Evolutionary conservation across 2,797 vertebrate genomes (phyloP).

Genomic region (Valencia hispanica): DNA sequence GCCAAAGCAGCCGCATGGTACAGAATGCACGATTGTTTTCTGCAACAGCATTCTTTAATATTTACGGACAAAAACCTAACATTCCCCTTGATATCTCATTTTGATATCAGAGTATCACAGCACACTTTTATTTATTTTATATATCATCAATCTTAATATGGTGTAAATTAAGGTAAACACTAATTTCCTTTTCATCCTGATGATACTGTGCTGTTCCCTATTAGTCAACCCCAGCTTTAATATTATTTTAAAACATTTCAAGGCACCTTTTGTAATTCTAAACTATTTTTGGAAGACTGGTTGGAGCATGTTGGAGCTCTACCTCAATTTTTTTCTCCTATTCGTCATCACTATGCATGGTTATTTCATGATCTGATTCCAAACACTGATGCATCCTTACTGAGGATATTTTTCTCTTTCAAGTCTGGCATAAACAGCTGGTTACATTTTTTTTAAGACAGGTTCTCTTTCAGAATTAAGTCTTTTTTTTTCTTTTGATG

Average conservation of each 20-base stretch:
- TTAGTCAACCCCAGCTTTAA: not conserved
- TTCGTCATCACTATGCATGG: not conserved
- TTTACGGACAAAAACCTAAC: not conserved
- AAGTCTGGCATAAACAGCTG: not conserved
- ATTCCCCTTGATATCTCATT: not conserved
- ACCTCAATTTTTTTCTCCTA: not conserved
- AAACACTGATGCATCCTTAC: too few species aligned
- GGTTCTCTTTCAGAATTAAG: not conserved
- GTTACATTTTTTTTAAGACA: not conserved
- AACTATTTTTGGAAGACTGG: not conserved
- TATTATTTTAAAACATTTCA: not conserved
- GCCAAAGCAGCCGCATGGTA: conserved; percentile 33
- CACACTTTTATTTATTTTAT: not conserved
- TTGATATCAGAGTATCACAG: not conserved
- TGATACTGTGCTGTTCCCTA: not conserved
- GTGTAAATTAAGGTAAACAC: not conserved
- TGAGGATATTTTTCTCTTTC: not conserved
- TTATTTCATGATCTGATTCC: too few species aligned
- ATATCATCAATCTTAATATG: not conserved
- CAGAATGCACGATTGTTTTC: conserved; percentile 29
- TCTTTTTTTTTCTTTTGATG: not conserved
- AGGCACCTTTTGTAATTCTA: not conserved
- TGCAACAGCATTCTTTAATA: conserved; percentile 19
- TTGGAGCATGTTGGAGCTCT: not conserved
- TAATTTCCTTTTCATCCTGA: not conserved